A percentile compares a stretch with the other conserved stretches of the same genome.
These are phyloP conservation scores for Falco peregrinus DNA, from an alignment of 2,797 vertebrate genomes.

Conservation along the genomic window DNA sequence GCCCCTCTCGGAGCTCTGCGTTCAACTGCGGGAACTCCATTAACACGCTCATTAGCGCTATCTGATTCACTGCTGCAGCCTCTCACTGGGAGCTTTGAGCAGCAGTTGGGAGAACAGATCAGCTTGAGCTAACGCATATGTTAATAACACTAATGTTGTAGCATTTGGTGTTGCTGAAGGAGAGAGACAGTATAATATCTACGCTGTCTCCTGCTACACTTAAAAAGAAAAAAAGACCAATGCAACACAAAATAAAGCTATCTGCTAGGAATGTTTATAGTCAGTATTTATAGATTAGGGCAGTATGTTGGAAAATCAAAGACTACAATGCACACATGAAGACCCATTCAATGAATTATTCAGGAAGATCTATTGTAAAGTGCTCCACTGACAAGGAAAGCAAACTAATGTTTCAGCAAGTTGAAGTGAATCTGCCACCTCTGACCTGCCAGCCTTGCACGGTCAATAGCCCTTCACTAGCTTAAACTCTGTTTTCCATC, in stretches of 20 bases:
- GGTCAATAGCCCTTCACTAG: neutral
- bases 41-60: constrained; percentile 67
- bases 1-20: constrained; percentile 4
- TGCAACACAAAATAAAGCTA: constrained; percentile 45
- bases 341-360: constrained; percentile 43
- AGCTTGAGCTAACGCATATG: constrained; percentile 59
- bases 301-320: constrained; percentile 22
- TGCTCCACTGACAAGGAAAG: neutral
- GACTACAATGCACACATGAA: neutral
- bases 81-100: constrained; percentile 39
- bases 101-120: constrained; percentile 46
- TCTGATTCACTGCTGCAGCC: constrained; percentile 62
- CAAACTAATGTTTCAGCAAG: neutral
- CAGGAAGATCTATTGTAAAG: constrained; percentile 8
- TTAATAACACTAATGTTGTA: constrained; percentile 64
- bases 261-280: constrained; percentile 53
- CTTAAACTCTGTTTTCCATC: fast-evolving
- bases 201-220: constrained; percentile 31
- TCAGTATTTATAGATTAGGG: constrained; percentile 59
- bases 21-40: constrained; percentile 72
- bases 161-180: constrained; percentile 60
- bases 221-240: neutral
- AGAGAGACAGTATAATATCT: constrained; percentile 60
- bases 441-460: neutral
- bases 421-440: neutral